Evolutionary conservation across 2,888 invertebrate genomes (phyloP).

Genomic region (Aleiodes alternator): DNA sequence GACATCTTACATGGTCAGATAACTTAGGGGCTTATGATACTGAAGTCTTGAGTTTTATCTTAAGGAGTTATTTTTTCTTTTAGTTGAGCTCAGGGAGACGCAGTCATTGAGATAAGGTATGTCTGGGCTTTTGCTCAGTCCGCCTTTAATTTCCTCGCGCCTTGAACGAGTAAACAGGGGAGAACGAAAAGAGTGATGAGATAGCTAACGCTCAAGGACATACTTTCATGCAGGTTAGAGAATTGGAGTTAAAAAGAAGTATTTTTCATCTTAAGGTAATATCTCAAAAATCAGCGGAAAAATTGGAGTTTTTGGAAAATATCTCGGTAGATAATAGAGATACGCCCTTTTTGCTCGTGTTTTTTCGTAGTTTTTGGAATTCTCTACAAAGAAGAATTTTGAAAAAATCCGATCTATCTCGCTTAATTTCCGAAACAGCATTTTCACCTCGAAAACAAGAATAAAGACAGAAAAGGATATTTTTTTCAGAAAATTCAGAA

Average conservation of each 20-base stretch:
- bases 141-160: constrained; percentile 29
- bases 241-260: neutral
- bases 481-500: too few species aligned
- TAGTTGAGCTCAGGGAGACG: neutral
- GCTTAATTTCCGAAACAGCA: too few species aligned
- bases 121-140: constrained; percentile 21
- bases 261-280: too few species aligned
- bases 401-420: too few species aligned
- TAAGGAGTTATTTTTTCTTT: neutral
- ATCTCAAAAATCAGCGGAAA: too few species aligned
- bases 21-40: neutral
- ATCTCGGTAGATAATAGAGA: too few species aligned
- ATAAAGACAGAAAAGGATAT: too few species aligned
- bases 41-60: constrained; percentile 15
- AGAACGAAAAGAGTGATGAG: constrained; percentile 16
- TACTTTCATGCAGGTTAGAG: constrained; percentile 1
- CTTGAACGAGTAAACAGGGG: constrained; percentile 22
- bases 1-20: constrained; percentile 11
- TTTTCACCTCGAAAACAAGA: too few species aligned
- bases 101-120: neutral
- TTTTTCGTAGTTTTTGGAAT: too few species aligned
- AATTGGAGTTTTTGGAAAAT: too few species aligned
- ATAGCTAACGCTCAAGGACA: constrained; percentile 7
- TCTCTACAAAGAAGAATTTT: too few species aligned
- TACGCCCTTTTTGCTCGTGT: too few species aligned